Evolutionary conservation across 2,888 invertebrate genomes (phyloP).

Genomic region (Ceratothoa steindachneri): DNA sequence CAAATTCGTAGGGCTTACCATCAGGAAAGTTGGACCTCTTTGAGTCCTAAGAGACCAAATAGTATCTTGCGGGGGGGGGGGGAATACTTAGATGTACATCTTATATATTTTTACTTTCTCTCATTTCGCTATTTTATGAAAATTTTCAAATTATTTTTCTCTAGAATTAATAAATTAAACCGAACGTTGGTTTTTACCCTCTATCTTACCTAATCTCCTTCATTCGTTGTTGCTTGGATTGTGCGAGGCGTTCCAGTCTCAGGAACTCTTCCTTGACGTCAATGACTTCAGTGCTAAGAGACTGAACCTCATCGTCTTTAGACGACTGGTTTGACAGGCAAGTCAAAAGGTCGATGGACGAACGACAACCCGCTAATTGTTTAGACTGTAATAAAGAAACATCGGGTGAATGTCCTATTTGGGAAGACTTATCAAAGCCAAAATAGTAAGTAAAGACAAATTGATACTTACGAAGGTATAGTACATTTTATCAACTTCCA

Average conservation of each 20-base stretch:
- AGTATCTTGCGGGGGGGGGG: too few species aligned
- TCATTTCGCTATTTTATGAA: too few species aligned
- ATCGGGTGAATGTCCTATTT: too few species aligned
- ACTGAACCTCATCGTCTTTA: constrained; percentile 25
- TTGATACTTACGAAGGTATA: constrained; percentile 44
- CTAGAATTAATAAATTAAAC: too few species aligned
- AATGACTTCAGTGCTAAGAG: constrained; percentile 30
- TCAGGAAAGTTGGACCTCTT: too few species aligned
- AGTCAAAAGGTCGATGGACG: constrained; percentile 35
- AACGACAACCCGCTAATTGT: constrained; percentile 40
- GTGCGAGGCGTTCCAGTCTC: constrained; percentile 29
- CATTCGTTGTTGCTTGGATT: constrained; percentile 40
- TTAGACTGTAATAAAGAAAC: constrained; percentile 29
- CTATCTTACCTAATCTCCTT: constrained; percentile 46
- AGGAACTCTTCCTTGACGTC: constrained; percentile 33
- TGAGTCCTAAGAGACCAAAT: too few species aligned
- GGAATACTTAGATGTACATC: too few species aligned
- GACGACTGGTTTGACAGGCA: constrained; percentile 26
- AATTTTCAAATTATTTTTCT: too few species aligned
- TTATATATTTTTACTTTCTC: too few species aligned
- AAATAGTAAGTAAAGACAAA: too few species aligned
- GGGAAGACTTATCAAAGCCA: not conserved
- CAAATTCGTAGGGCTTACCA: too few species aligned
- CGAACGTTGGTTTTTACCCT: too few species aligned
- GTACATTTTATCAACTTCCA: constrained; percentile 42